Evolutionary conservation across 2,797 vertebrate species (phyloP).

Genomic region (Cuculus canorus): DNA sequence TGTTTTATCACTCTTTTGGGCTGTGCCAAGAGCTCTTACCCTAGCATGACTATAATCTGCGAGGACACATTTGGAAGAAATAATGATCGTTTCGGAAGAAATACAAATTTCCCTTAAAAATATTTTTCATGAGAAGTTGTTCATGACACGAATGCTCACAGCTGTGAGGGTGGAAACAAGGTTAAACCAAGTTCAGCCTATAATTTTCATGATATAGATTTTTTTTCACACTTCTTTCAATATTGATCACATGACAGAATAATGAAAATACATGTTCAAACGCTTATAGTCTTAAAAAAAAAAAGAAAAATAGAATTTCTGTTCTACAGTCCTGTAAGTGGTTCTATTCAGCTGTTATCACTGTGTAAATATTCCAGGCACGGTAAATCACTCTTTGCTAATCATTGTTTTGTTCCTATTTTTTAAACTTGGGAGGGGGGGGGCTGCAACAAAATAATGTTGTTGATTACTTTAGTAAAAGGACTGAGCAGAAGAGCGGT

Average conservation of each 20-base stretch:
- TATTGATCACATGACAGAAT: neutral
- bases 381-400: neutral
- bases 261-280: neutral
- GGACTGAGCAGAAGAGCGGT: neutral
- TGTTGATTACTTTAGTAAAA: neutral
- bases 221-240: neutral
- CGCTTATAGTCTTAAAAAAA: neutral
- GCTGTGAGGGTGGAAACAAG: neutral
- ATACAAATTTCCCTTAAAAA: neutral
- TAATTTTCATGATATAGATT: neutral
- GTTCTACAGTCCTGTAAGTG: neutral
- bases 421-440: neutral
- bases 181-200: neutral
- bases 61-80: neutral
- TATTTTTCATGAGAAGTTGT: neutral
- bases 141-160: neutral
- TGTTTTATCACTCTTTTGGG: neutral
- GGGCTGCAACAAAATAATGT: neutral
- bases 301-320: neutral
- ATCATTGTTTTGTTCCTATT: conserved; percentile 16
- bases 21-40: neutral
- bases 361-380: neutral
- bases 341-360: neutral
- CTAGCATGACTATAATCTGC: neutral
- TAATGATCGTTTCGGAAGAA: neutral